Evolutionary conservation across 2,113 vertebrate genomes (phyloP).

Genomic region (Isurus oxyrinchus): DNA sequence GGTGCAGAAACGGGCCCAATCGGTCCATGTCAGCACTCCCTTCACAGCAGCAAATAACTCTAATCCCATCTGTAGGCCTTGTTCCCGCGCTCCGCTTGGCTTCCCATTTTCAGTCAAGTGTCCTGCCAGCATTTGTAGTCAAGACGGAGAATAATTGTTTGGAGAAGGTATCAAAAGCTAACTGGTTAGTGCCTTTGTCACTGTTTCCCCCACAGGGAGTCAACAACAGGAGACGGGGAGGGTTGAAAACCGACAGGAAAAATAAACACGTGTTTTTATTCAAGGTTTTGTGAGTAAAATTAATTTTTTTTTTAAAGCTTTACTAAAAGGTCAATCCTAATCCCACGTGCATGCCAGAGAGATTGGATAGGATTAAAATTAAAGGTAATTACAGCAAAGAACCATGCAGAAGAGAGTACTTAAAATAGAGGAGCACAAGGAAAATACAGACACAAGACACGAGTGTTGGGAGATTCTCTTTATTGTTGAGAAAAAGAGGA

Average conservation of each 20-base stretch:
- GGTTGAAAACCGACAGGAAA: not conserved
- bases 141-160: too few species aligned
- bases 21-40: not conserved
- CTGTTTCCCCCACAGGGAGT: not conserved
- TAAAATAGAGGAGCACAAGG: not conserved
- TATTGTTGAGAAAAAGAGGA: slow-evolving; percentile 30
- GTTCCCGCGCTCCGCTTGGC: not conserved
- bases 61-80: not conserved
- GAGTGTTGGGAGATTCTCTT: slow-evolving; percentile 14
- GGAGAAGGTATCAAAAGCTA: not conserved
- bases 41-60: not conserved
- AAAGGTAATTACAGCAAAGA: not conserved
- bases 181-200: not conserved
- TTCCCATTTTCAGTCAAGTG: not conserved
- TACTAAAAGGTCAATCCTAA: not conserved
- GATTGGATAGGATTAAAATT: not conserved
- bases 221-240: not conserved
- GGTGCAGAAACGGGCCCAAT: not conserved
- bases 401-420: not conserved
- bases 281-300: not conserved
- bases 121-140: not conserved
- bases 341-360: not conserved
- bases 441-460: not conserved
- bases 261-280: not conserved
- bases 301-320: not conserved